phyloP scores from a whole-genome alignment of 2,888 invertebrate species.

The Diaprepes abbreviatus region DNA sequence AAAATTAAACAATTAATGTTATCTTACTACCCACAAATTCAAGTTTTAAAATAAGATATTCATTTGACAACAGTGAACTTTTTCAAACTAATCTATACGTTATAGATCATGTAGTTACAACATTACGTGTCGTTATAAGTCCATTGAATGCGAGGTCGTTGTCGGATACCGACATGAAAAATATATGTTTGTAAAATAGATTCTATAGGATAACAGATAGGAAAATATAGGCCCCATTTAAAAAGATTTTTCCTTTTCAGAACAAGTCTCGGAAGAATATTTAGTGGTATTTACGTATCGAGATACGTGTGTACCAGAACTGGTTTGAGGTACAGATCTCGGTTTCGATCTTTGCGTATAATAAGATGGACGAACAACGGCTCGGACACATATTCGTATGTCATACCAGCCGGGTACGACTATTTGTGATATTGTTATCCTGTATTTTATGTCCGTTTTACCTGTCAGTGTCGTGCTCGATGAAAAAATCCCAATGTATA shows the following conservation, averaged over 20 bases:
- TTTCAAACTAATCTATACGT: no score
- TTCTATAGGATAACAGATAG: constrained; percentile 43
- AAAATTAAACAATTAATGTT: no score
- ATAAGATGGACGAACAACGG: constrained; percentile 46
- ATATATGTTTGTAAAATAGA: constrained; percentile 46
- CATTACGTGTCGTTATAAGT: not conserved
- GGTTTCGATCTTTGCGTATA: constrained; percentile 44
- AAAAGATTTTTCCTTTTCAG: constrained; percentile 43
- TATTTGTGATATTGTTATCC: constrained; percentile 48
- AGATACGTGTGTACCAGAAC: constrained; percentile 39
- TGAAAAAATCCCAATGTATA: not conserved
- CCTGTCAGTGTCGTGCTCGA: constrained; percentile 26
- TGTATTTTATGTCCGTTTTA: constrained; percentile 36
- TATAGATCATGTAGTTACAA: constrained; percentile 1
- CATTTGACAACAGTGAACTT: no score
- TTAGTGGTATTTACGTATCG: constrained; percentile 47
- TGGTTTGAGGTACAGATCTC: constrained; percentile 40
- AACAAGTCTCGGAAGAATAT: constrained; percentile 44
- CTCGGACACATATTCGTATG: constrained; percentile 46
- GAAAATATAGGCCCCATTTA: constrained; percentile 44
- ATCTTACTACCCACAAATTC: no score
- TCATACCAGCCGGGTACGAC: constrained; percentile 43
- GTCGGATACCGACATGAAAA: constrained; percentile 41
- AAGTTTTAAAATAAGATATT: no score
- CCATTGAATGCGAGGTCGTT: constrained; percentile 12